Base-by-base conservation (phyloP, 2,888 invertebrate genomes). In the Hypena proboscidalis region DNA sequence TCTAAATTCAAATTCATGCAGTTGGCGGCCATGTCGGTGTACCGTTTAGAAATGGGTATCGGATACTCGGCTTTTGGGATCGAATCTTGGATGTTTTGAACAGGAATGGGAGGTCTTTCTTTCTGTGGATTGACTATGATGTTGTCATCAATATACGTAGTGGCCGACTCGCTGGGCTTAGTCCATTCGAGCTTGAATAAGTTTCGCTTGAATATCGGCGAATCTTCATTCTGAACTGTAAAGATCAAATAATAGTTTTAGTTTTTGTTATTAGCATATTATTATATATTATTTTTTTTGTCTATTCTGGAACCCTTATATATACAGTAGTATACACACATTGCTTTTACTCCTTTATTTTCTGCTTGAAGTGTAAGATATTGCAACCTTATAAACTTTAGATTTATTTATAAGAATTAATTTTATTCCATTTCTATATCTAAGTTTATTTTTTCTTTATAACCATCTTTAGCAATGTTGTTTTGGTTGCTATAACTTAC, bases 161-260 rank as follows among this genome's bases (percentile, higher is more conserved):
- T 7, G 2, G 20, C 34, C 0, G 9, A 29, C 6, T n/a, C 43
- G 1, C 42, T 30, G 7, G 63, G 63, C 5, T 65, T 65, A 0
- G 36, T 44, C 65, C 63, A 65, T 45, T 58, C 56, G 0, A 62
- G 65, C 44, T 38, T 61, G 37, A 21, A 56, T 14, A 65, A 69
- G 10, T 38, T 51, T 32, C 63, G 50, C 2, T 35, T 38, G 0
- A 56, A 29, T 2, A 52, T 19, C 1, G 58, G 60, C 0, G 53
- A 52, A 2, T 42, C 26, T 44, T 58, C 58, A 11, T 57, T 62
- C n/a, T 22, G 30, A 2, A 62, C 73, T 73, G 58, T 0, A 36
- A 29, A 10, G n/a, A 15, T 11, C 4, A 27, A 4, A 15, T 15
- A 11, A n/a, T 4, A 2, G 2, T 22, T 5, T 17, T 4, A 17